Conservation (phyloP, 2,113 vertebrate species). For the Pelmatolapia mariae region DNA sequence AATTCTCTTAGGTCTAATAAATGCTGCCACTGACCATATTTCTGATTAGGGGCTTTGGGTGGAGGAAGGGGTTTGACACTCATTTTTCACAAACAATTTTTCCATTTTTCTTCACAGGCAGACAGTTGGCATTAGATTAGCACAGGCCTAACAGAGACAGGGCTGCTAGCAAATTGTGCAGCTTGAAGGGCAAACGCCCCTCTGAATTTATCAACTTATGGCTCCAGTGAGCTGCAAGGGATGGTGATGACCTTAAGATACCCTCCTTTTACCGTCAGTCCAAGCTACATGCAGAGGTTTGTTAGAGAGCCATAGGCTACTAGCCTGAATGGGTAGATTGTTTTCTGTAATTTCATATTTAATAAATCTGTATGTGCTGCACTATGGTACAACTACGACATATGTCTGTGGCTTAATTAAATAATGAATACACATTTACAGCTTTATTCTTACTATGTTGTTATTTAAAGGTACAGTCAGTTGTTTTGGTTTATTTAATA, state of each 20-base stretch:
- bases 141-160: conserved; percentile 64
- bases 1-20: conserved; percentile 70
- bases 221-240: conserved; percentile 64
- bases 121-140: conserved; percentile 79
- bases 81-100: conserved; percentile 77
- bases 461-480: neutral
- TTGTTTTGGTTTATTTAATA: neutral
- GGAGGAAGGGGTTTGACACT: conserved; percentile 53
- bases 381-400: neutral
- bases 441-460: neutral
- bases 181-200: conserved; percentile 77
- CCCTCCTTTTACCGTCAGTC: conserved; percentile 63
- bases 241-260: conserved; percentile 74
- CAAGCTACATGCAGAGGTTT: conserved; percentile 7
- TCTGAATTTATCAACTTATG: conserved; percentile 76
- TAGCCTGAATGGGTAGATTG: neutral
- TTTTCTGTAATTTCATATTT: conserved; percentile 14
- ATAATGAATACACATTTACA: neutral
- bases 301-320: conserved; percentile 35
- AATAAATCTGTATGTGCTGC: conserved; percentile 11
- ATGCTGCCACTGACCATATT: conserved; percentile 59
- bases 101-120: conserved; percentile 69
- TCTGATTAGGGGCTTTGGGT: conserved; percentile 61
- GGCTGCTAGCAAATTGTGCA: conserved; percentile 69
- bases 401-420: neutral